These are phyloP conservation scores for Ormyrus rosae DNA, from an alignment of 2,888 invertebrate species.

Conservation along the genomic window DNA sequence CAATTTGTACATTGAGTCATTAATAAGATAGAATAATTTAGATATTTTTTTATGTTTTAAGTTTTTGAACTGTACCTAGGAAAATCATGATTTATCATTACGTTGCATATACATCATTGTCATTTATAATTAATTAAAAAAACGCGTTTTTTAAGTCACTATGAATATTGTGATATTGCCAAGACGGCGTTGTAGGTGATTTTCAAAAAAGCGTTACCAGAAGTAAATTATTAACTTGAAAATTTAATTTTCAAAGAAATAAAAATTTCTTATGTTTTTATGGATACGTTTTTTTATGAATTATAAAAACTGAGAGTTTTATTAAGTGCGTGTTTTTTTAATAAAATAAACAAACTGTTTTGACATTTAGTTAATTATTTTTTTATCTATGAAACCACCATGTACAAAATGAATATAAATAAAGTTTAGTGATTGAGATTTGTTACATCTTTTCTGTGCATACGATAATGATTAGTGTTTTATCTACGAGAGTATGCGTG, in stretches of 20 bases:
- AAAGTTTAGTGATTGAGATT: constrained; percentile 68
- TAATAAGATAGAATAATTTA: constrained; percentile 27
- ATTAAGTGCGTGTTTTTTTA: constrained; percentile 38
- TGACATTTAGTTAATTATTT: constrained; percentile 62
- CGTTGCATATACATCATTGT: constrained; percentile 38
- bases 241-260: constrained; percentile 36
- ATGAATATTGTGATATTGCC: constrained; percentile 47
- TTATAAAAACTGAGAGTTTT: constrained; percentile 34
- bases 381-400: constrained; percentile 70
- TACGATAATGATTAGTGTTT: constrained; percentile 63
- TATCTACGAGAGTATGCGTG: constrained; percentile 65
- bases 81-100: constrained; percentile 41
- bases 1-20: constrained; percentile 28
- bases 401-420: constrained; percentile 75
- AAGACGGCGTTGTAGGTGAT: constrained; percentile 27
- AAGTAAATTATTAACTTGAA: constrained; percentile 31
- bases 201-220: constrained; percentile 39
- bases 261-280: constrained; percentile 34
- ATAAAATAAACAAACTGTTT: constrained; percentile 44
- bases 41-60: constrained; percentile 31
- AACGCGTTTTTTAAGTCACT: constrained; percentile 26
- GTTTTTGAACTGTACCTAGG: constrained; percentile 30
- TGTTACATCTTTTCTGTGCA: constrained; percentile 58
- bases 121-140: constrained; percentile 44
- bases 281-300: constrained; percentile 35